Evolutionary conservation across 2,888 invertebrate genomes (phyloP).

Genomic region (Rotaria magnacalcarata): DNA sequence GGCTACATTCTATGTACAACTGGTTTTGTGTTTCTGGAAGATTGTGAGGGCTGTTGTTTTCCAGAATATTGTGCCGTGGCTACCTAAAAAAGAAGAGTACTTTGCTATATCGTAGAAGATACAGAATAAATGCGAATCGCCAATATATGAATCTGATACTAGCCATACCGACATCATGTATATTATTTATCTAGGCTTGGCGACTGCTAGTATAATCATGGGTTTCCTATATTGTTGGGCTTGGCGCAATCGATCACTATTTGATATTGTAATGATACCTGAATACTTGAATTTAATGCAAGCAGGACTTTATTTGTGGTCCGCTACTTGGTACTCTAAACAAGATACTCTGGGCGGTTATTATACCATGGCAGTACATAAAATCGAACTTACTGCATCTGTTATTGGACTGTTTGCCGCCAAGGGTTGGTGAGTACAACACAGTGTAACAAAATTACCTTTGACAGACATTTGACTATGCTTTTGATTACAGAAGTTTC

Average conservation of each 20-base stretch:
- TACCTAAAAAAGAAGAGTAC: background rate
- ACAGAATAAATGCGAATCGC: too few relatives aligned
- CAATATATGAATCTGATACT: too few relatives aligned
- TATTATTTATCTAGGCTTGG: background rate
- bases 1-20: background rate
- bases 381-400: constrained; percentile 1
- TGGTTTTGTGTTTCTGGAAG: background rate
- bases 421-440: background rate
- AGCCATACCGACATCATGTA: background rate
- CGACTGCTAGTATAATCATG: background rate
- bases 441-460: background rate
- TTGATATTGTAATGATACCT: background rate
- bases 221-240: background rate
- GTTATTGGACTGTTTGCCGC: background rate
- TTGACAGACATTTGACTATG: background rate
- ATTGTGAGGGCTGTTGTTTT: too few relatives aligned
- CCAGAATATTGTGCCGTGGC: too few relatives aligned
- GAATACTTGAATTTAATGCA: background rate
- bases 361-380: background rate
- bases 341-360: background rate
- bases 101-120: background rate
- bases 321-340: background rate
- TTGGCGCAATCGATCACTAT: background rate
- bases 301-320: background rate
- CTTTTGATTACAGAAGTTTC: background rate